Evolutionary conservation across 2,797 vertebrate species (phyloP), one percentile per base, ranked within the genome.

Genomic region (Galaxias olidus): DNA sequence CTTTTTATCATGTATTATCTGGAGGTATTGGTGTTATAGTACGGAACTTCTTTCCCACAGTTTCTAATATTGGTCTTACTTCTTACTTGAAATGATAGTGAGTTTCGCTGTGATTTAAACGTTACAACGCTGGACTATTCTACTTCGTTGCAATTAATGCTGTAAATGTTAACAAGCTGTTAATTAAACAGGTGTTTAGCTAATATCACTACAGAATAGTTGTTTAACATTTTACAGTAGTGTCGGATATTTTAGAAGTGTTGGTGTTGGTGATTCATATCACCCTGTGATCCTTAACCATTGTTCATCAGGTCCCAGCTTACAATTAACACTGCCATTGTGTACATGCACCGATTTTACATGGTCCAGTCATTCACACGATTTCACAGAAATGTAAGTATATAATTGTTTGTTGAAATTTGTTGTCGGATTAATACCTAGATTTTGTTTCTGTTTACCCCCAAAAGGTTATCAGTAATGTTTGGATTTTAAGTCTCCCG

Each of bases 261-360:
- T 30, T 30, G n/a, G n/a, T n/a, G 30, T 30, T 30, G 30, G 30
- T 30, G 6, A 30, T 30, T 30, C 30, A 30, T 30, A 7, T 8
- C 6, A 0, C 13, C 5, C 8, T 43, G 0, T 84, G 76, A 41
- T 72, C 89, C 92, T 96, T 95, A 90, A 94, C 85, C 8, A 4
- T 0, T 6, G 0, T 17, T 0, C 11, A 1, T 17, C 77, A 98
- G 96, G 19, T 97, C 96, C 18, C 96, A 98, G 66, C 92, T 98
- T 17, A 97, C 95, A 9, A 97, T 97, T 61, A 97, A 97, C 71
- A 97, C 96, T 5, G 95, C 96, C 66, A 98, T 98, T 40, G 95
- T 98, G 52, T 98, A 98, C 81, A 96, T 98, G 96, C 96, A 97
- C 73, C 94, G 96, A 4, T 98, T 97, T 86, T 98, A 97, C 78